phyloP scores from a whole-genome alignment of 1,140 invertebrate genomes.

The Harlomillsia oculata region DNA sequence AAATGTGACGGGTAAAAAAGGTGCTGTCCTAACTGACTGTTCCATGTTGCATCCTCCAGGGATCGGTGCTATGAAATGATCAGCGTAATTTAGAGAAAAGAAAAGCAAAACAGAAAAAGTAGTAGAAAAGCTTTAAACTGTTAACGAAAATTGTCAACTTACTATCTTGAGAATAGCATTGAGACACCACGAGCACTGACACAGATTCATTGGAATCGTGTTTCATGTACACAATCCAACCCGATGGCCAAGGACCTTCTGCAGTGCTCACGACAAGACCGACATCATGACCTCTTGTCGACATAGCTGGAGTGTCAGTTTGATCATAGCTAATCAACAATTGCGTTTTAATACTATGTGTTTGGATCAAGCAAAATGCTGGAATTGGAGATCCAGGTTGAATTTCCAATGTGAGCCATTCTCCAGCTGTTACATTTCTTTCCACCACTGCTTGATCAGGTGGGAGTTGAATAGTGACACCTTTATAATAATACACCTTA shows the following conservation, averaged over 20 bases:
- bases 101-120: too few relatives aligned
- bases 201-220: slow-evolving; percentile 42
- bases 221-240: slow-evolving; percentile 38
- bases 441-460: too few relatives aligned
- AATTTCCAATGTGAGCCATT: too few relatives aligned
- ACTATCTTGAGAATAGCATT: slow-evolving; percentile 49
- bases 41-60: slow-evolving; percentile 69
- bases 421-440: too few relatives aligned
- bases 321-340: slow-evolving; percentile 50
- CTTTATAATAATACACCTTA: too few relatives aligned
- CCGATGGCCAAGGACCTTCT: slow-evolving; percentile 13
- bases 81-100: background rate
- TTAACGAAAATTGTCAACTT: slow-evolving; percentile 37
- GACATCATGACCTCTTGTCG: slow-evolving; percentile 51
- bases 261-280: slow-evolving; percentile 46
- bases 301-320: slow-evolving; percentile 36
- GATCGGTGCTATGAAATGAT: slow-evolving; percentile 52
- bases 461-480: too few relatives aligned
- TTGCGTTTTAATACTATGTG: too few relatives aligned
- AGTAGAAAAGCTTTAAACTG: too few relatives aligned
- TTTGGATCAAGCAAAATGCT: too few relatives aligned
- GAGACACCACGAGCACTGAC: slow-evolving; percentile 45
- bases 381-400: too few relatives aligned
- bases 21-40: slow-evolving; percentile 52
- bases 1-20: slow-evolving; percentile 50